Percentiles rank a stretch among this genome's conserved stretches.
Evolutionary conservation across 2,888 invertebrate genomes (phyloP).

Genomic region (Sussaba pulchella): DNA sequence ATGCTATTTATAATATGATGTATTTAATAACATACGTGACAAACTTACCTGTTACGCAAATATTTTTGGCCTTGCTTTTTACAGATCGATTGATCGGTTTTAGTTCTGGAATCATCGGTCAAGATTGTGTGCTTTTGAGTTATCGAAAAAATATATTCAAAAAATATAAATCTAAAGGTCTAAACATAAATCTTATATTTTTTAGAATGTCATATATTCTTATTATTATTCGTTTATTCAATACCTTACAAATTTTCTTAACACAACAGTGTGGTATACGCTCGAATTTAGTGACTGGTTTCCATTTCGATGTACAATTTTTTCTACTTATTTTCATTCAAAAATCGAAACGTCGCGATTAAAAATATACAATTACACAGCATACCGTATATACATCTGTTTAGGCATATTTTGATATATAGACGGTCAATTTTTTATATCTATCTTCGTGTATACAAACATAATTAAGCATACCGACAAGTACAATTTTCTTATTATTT

Average conservation of each 20-base stretch:
- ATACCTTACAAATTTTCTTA: slow-evolving; percentile 27
- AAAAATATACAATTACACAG: slow-evolving; percentile 50
- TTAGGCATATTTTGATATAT: slow-evolving; percentile 11
- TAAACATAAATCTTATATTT: neutral
- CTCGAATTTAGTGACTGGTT: neutral
- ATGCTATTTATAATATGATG: neutral
- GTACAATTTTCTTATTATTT: slow-evolving; percentile 4
- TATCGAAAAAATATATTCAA: neutral
- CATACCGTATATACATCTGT: slow-evolving; percentile 23
- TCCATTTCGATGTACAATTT: slow-evolving; percentile 54
- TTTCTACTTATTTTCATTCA: neutral
- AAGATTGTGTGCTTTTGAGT: too few relatives aligned
- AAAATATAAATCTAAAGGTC: neutral
- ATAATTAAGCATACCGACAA: slow-evolving; percentile 38
- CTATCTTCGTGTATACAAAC: slow-evolving; percentile 48
- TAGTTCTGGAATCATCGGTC: neutral
- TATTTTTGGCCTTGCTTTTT: neutral
- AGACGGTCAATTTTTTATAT: slow-evolving; percentile 32
- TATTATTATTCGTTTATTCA: slow-evolving; percentile 17
- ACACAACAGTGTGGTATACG: neutral
- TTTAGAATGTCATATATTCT: slow-evolving; percentile 1
- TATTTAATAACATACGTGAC: neutral
- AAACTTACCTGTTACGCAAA: slow-evolving; percentile 2
- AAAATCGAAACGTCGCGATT: slow-evolving; percentile 18
- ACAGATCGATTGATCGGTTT: neutral